Conservation (phyloP, 2,888 invertebrate species). For the Sarcophaga rosellei region DNA sequence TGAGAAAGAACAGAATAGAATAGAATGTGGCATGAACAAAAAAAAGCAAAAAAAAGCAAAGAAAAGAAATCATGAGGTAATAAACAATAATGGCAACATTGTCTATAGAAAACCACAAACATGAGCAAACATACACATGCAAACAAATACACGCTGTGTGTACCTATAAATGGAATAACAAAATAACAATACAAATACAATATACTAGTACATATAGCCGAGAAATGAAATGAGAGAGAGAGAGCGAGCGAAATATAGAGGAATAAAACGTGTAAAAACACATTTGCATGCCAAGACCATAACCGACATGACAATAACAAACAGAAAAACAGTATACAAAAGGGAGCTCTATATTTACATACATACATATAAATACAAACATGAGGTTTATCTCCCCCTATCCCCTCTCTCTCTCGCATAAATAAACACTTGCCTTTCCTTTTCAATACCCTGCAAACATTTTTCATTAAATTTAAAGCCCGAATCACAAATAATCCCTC, state of each 20-base stretch:
- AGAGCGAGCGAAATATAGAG: not conserved
- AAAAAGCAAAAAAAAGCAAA: no score
- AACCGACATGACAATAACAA: conserved; percentile 61
- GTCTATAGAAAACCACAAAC: conserved; percentile 48
- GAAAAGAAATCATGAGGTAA: conserved; percentile 32
- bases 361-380: conserved; percentile 11
- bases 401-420: not conserved
- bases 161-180: not conserved
- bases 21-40: not conserved
- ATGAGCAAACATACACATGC: not conserved
- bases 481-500: no score
- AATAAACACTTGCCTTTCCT: not conserved
- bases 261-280: conserved; percentile 54
- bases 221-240: not conserved
- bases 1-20: not conserved
- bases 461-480: no score
- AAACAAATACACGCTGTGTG: not conserved
- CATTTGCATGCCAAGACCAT: conserved; percentile 57
- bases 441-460: no score
- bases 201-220: not conserved
- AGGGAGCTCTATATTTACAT: conserved; percentile 40
- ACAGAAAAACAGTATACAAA: conserved; percentile 32
- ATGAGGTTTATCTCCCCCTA: not conserved
- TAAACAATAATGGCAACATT: conserved; percentile 60
- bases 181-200: not conserved